Base-by-base conservation (phyloP, 2,113 vertebrate species). In the Melanotaenia duboulayi region DNA sequence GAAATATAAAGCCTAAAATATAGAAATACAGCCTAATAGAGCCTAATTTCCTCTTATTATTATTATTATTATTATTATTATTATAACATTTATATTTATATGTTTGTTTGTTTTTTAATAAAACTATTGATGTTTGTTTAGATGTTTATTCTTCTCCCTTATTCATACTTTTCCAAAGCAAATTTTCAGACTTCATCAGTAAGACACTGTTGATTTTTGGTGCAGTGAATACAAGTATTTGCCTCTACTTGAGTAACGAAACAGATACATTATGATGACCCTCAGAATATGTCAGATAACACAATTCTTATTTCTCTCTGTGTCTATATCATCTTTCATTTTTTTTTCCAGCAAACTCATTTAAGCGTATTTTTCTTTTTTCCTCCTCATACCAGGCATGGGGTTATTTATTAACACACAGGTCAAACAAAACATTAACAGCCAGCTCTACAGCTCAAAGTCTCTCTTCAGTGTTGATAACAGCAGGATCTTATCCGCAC, bases 341-440 rank as follows among this genome's bases (percentile, higher is more conserved):
- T 7, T 5, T 5, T 72, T 5, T 50, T 40, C 8, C 12, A 48
- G 28, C 57, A 42, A n/a, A 57, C 65, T 57, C 48, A 16, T 23
- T 46, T 25, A 14, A 60, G 55, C 13, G n/a, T 51, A 14, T 62
- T 60, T 63, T 71, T 54, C 82, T 55, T 14, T 58, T 37, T 11
- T 56, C 32, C 8, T 58, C 54, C 0, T 77, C 58, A 63, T 44
- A 32, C 54, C 52, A 61, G 64, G 17, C 14, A 1, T 44, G 23
- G 48, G 17, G 68, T 77, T 86, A 83, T 81, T 90, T 77, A 83
- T 83, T 81, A 86, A 68, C 76, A 68, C 64, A 48, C 2, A 14
- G 55, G 42, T 78, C 73, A 55, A 58, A 19, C 52, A 16, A 28
- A 51, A 68, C 73, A 80, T 71, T 54, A 76, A 73, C 74, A 67